These are phyloP conservation scores for Lycorma delicatula DNA, from an alignment of 1,140 invertebrate species.

Conservation along the genomic window DNA sequence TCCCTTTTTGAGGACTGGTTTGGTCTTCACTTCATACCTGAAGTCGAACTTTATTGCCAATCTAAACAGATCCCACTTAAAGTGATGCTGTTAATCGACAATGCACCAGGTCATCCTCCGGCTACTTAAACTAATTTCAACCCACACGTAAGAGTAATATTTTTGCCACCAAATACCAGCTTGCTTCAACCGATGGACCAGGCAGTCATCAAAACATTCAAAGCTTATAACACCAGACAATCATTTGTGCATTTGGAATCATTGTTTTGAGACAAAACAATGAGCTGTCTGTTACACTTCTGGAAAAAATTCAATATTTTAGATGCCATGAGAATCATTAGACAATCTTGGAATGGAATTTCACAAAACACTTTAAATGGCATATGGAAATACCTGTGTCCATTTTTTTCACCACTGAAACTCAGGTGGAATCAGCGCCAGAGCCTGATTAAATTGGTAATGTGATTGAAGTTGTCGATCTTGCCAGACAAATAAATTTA, in stretches of 20 bases:
- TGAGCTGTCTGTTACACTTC: not conserved
- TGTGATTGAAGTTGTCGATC: conserved; percentile 7
- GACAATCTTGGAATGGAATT: conserved; percentile 19
- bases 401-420: conserved; percentile 14
- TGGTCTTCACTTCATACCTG: conserved; percentile 23
- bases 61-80: conserved; percentile 37
- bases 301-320: conserved; percentile 8
- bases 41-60: conserved; percentile 26
- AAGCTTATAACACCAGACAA: conserved; percentile 21
- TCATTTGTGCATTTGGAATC: conserved; percentile 12
- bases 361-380: conserved; percentile 9
- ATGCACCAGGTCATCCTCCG: conserved; percentile 35
- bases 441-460: conserved; percentile 16
- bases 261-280: not conserved
- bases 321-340: conserved; percentile 22
- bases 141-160: conserved; percentile 37
- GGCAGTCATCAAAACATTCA: conserved; percentile 37
- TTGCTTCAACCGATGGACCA: conserved; percentile 41
- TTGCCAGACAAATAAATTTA: conserved; percentile 3
- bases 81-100: conserved; percentile 41
- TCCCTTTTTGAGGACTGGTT: conserved; percentile 37
- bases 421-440: not conserved
- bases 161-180: conserved; percentile 40
- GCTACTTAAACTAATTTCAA: conserved; percentile 27
- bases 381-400: conserved; percentile 21